These are phyloP conservation scores for Pampus argenteus DNA, from an alignment of 2,797 vertebrate species.

Conservation along the genomic window DNA sequence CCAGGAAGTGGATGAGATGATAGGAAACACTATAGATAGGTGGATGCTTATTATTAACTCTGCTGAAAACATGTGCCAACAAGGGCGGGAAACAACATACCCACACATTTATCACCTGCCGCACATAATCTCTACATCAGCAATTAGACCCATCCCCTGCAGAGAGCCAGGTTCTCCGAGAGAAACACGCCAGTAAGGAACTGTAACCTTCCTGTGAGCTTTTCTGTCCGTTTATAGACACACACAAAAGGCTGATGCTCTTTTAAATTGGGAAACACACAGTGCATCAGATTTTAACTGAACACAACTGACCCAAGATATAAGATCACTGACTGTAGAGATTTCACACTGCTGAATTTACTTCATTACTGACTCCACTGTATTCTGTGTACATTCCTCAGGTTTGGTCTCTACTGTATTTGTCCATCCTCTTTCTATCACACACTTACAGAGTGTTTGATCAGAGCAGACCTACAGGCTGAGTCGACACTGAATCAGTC, in stretches of 20 bases:
- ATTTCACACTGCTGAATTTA: neutral
- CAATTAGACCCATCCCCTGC: neutral
- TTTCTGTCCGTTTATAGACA: neutral
- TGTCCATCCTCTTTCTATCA: constrained; percentile 27
- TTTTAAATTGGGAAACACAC: neutral
- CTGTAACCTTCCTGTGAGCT: neutral
- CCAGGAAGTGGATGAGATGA: no score
- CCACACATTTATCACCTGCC: neutral
- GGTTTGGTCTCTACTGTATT: neutral
- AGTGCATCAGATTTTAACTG: neutral
- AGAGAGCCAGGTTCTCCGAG: neutral
- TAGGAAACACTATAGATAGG: neutral
- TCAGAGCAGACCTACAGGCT: constrained; percentile 31
- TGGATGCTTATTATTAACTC: neutral
- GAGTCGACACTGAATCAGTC: constrained; percentile 17
- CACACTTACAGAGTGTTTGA: constrained; percentile 17
- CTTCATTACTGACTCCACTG: neutral
- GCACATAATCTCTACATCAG: neutral
- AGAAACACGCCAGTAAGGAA: neutral
- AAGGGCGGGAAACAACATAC: neutral
- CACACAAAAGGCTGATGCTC: neutral
- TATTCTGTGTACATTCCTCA: neutral
- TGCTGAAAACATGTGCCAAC: neutral
- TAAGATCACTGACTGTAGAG: neutral
- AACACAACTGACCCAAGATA: neutral